phyloP scores from a whole-genome alignment of 2,888 invertebrate genomes.

The Deilephila porcellus region DNA sequence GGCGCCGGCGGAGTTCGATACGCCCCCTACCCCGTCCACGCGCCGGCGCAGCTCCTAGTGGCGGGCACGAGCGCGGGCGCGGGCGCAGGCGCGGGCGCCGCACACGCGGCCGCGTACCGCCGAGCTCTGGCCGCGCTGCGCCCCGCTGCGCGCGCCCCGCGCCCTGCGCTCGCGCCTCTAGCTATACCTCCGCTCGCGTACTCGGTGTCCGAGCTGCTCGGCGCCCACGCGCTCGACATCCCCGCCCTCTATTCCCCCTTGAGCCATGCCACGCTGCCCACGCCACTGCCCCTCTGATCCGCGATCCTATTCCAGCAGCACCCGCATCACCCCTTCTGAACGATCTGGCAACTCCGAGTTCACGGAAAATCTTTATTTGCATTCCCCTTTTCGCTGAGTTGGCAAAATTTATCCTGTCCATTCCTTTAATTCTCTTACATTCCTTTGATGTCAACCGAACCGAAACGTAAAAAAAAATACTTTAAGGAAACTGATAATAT shows the following conservation, averaged over 20 bases:
- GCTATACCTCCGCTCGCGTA: conserved; percentile 75
- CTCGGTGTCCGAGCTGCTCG: conserved; percentile 85
- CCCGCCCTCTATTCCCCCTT: conserved; percentile 88
- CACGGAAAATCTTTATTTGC: conserved; percentile 37
- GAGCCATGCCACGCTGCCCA: conserved; percentile 87
- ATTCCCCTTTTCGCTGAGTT: conserved; percentile 54
- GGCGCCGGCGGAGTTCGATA: conserved; percentile 85
- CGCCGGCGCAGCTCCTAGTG: conserved; percentile 77
- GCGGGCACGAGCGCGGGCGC: conserved; percentile 71
- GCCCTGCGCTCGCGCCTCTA: conserved; percentile 71
- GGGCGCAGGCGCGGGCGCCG: conserved; percentile 60
- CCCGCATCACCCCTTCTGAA: conserved; percentile 77
- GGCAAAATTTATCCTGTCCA: conserved; percentile 58
- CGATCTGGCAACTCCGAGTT: conserved; percentile 36
- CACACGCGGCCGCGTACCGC: conserved; percentile 72
- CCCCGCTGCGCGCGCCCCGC: conserved; percentile 70
- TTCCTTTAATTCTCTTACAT: conserved; percentile 73
- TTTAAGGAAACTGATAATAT: conserved; percentile 78
- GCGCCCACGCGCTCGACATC: conserved; percentile 89
- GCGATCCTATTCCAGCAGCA: conserved; percentile 81
- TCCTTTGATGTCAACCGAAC: conserved; percentile 65
- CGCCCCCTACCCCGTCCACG: conserved; percentile 86
- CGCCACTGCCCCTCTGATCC: conserved; percentile 82
- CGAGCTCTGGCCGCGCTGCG: conserved; percentile 77
- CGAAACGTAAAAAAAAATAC: conserved; percentile 58